Conservation (phyloP, 2,113 vertebrate genomes). For the Crotalus tigris region DNA sequence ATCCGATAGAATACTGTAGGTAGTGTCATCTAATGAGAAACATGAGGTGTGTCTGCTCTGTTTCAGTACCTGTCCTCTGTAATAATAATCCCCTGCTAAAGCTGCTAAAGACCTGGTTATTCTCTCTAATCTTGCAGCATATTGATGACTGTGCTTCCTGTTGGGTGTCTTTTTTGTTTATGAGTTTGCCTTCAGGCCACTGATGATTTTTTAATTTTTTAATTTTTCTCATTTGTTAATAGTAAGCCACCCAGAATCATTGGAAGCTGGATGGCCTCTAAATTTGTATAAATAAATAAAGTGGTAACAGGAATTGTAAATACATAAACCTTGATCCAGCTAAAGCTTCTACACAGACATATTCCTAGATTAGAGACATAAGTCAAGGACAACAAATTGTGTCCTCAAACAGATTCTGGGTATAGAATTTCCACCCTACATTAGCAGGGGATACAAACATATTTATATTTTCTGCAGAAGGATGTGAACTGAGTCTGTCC, state of each 20-base stretch:
- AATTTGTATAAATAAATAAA: neutral
- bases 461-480: neutral
- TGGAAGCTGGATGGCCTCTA: neutral
- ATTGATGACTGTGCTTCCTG: neutral
- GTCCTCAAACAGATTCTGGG: neutral
- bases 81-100: neutral
- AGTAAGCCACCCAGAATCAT: neutral
- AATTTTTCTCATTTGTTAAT: neutral
- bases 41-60: neutral
- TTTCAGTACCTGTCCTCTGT: neutral
- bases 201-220: neutral
- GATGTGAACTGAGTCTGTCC: neutral
- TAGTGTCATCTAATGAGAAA: neutral
- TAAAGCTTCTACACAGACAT: neutral
- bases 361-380: neutral
- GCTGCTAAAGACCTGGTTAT: neutral
- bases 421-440: neutral
- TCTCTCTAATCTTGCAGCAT: neutral
- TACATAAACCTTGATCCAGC: neutral
- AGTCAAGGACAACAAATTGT: neutral
- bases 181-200: neutral
- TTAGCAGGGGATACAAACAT: neutral
- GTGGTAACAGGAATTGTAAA: neutral
- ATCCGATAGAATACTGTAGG: neutral
- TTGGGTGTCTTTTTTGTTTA: neutral